Evolutionary conservation across 2,113 vertebrate species (phyloP), one percentile per base, ranked within the genome.

Genomic region (Podocnemis expansa): DNA sequence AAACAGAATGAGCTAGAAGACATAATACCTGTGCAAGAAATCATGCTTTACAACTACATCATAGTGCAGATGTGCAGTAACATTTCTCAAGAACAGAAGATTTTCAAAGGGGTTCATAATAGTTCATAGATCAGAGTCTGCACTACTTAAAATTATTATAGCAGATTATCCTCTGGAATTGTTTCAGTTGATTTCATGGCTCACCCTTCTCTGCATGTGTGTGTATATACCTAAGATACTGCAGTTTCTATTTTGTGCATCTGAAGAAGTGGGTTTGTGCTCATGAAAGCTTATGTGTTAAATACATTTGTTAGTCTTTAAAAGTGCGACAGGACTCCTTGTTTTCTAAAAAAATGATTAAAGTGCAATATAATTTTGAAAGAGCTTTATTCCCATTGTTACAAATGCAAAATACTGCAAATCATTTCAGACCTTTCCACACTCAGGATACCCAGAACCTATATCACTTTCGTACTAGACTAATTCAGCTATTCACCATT

Each of bases 381-480:
- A 92, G 90, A 54, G 21, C 25, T 94, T 88, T 96, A 88, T 86
- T 93, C 51, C n/a, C n/a, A 4, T 76, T 70, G 58, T 52, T 91
- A 47, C 88, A 78, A 91, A 27, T 80, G n/a, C 80, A 91, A 88
- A 31, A 43, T 14, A 47, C 17, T 45, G 6, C 43, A 41, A 34
- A 87, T 76, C 41, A 82, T 55, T 88, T 95, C 63, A 92, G 38
- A 84, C 34, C 3, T 16, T 67, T 1, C 31, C 63, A n/a, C 34
- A 10, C 45, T 79, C 75, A 80, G 51, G 91, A 75, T 47, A 45
- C 0, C 0, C 31, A 5, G 9, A 92, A 9, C 67, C 7, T 51
- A 80, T 70, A 91, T 87, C 0, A 58, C 75, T 93, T 97, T 93
- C 47, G 80, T 90, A 17, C 31, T 54, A 25, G 16, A 90, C n/a